phyloP scores from a whole-genome alignment of 2,888 invertebrate genomes.

The Scaptomyza caliginosa region DNA sequence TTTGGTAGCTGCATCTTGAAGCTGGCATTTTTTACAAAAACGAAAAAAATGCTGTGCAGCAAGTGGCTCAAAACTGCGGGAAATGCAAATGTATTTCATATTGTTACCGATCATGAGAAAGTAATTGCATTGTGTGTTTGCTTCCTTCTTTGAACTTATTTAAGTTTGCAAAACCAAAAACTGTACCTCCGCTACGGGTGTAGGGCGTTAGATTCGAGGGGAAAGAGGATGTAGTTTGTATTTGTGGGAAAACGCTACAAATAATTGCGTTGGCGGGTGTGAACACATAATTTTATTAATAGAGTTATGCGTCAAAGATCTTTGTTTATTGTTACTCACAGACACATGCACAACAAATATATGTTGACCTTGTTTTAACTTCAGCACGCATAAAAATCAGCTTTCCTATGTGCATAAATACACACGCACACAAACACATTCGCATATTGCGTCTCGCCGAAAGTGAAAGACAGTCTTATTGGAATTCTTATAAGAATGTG shows the following conservation, averaged over 20 bases:
- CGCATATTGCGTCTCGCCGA: constrained; percentile 43
- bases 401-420: constrained; percentile 41
- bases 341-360: constrained; percentile 16
- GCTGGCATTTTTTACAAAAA: constrained; percentile 24
- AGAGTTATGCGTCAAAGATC: constrained; percentile 42
- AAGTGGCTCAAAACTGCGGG: constrained; percentile 10
- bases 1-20: constrained; percentile 20
- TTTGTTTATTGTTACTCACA: constrained; percentile 32
- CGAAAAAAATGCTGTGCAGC: constrained; percentile 11
- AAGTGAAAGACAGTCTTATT: constrained; percentile 73
- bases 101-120: no score
- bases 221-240: background rate
- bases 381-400: constrained; percentile 49
- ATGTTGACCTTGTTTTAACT: constrained; percentile 58
- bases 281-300: constrained; percentile 31
- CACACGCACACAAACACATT: constrained; percentile 7
- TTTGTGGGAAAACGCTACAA: background rate
- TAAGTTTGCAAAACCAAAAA: background rate
- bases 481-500: constrained; percentile 77
- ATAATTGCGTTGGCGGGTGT: constrained; percentile 35
- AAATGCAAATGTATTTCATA: constrained; percentile 26
- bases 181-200: constrained; percentile 52
- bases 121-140: background rate
- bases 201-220: background rate
- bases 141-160: background rate